Base-by-base conservation (phyloP, 2,113 vertebrate species). In the Anguilla rostrata region DNA sequence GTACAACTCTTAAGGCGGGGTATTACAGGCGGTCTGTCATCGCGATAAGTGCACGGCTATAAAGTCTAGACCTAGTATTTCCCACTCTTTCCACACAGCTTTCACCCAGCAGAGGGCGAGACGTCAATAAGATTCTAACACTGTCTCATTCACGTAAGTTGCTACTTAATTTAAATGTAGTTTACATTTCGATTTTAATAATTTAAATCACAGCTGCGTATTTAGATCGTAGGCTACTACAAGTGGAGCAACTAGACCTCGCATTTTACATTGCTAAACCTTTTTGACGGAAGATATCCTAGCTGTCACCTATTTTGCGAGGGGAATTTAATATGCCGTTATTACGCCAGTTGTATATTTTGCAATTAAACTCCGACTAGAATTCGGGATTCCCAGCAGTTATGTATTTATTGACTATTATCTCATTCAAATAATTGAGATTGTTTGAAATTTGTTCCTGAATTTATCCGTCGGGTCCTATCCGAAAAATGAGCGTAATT, bases 41-140 rank as follows among this genome's bases (percentile, higher is more conserved):
- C 95, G 95, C 95, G 95, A 94, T 93, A 95, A 12, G 8, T 88
- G 78, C 78, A 46, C 34, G 0, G 0, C 0, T 0, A 0, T 95
- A 95, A 92, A 89, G 79, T 2, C 6, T 29, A 3, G 0, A 63
- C 86, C 66, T 34, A 34, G 34, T 16, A 0, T 3, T 2, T 63
- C 34, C 34, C 2, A 11, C 22, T 7, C 0, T 0, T 1, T 57
- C 22, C 79, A 78, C 57, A 29, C 49, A 87, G 1, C 8, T 78
- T 66, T 39, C 14, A 5, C 39, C 15, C 34, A 40, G 39, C 57
- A 15, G 11, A 1, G 0, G 20, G 1, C 26, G 22, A 41, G 11
- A 46, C 39, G 22, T 43, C 5, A 46, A n/a, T 34, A n/a, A 81
- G 39, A 2, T 22, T 80, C 39, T 29, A 2, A 34, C 71, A 75